phyloP scores from a whole-genome alignment of 2,113 vertebrate genomes.

The Psophia crepitans region DNA sequence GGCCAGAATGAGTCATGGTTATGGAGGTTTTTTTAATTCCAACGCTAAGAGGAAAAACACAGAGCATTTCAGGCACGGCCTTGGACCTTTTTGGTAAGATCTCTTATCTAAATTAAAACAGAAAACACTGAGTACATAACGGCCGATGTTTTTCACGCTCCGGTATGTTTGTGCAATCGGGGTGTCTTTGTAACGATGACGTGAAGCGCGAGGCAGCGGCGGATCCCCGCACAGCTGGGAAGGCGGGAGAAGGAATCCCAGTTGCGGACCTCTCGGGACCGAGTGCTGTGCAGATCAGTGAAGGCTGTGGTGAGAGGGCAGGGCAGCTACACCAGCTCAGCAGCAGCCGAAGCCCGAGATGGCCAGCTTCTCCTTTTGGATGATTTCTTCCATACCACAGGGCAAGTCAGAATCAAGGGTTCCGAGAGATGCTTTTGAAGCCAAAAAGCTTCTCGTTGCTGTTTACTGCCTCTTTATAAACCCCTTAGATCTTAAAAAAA shows the following conservation, averaged over 20 bases:
- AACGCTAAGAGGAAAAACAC: not conserved
- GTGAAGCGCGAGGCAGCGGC: no score
- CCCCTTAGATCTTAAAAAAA: no score
- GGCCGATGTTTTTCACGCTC: no score
- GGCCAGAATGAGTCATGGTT: not conserved
- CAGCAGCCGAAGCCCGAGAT: accelerated
- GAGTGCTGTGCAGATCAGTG: not conserved
- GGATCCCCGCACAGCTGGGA: accelerated
- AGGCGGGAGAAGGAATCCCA: no score
- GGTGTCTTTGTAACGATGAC: not conserved
- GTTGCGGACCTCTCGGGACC: not conserved
- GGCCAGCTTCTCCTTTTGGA: not conserved
- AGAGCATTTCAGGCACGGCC: no score
- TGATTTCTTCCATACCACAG: not conserved
- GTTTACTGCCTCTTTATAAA: not conserved
- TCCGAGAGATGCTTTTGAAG: not conserved
- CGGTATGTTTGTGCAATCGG: no score
- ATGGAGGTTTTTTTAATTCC: conserved; percentile 5
- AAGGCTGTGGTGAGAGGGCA: no score
- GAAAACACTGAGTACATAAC: not conserved
- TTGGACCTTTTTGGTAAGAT: not conserved
- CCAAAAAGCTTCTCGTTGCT: not conserved
- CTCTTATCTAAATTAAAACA: not conserved
- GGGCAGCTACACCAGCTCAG: not conserved
- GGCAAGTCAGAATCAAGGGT: no score